These are phyloP conservation scores for Monopterus albus DNA, from an alignment of 2,113 vertebrate genomes.

Conservation along the genomic window DNA sequence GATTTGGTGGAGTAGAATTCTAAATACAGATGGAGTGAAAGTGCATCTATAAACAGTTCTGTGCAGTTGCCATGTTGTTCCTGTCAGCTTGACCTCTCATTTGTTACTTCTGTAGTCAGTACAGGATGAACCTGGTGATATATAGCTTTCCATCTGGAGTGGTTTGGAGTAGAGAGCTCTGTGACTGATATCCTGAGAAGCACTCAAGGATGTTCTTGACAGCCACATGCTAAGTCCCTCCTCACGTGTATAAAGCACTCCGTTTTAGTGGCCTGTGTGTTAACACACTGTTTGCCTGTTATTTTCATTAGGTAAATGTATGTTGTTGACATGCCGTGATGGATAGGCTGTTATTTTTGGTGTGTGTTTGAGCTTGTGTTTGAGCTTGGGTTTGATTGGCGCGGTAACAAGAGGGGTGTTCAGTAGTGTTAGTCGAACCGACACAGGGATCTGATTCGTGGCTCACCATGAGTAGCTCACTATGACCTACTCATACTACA, in stretches of 20 bases:
- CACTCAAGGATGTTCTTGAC: conserved; percentile 67
- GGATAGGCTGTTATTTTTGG: conserved; percentile 67
- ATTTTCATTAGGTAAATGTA: conserved; percentile 76
- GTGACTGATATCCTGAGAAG: conserved; percentile 64
- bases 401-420: conserved; percentile 48
- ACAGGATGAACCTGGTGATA: conserved; percentile 41
- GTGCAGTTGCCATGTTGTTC: background rate
- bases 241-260: background rate
- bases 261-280: conserved; percentile 5
- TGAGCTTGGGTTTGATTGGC: conserved; percentile 35
- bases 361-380: background rate
- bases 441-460: conserved; percentile 16
- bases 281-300: conserved; percentile 59
- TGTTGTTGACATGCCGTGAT: conserved; percentile 69
- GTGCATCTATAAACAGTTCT: conserved; percentile 13
- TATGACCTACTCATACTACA: conserved; percentile 36
- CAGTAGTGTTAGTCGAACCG: conserved; percentile 41
- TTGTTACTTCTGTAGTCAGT: conserved; percentile 7
- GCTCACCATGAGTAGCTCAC: too few species aligned
- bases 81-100: conserved; percentile 30
- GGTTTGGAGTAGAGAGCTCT: conserved; percentile 17
- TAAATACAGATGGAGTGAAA: conserved; percentile 27
- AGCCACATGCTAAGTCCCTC: conserved; percentile 28
- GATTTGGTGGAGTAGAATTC: background rate
- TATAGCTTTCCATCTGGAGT: conserved; percentile 48